These are phyloP conservation scores for Brotula barbata DNA, from an alignment of 2,797 vertebrate genomes.

Conservation along the genomic window DNA sequence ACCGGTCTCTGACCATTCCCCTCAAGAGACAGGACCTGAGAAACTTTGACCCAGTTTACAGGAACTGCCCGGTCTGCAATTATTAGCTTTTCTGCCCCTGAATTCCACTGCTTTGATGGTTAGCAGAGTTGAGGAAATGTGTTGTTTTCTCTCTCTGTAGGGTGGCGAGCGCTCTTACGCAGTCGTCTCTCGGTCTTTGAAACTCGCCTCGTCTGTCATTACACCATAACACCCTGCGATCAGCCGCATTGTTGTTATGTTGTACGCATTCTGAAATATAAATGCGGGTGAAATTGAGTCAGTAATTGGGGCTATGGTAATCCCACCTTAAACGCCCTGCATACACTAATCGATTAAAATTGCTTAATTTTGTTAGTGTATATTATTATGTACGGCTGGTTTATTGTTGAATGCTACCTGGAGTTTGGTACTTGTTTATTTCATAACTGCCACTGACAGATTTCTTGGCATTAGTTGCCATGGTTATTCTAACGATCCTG, in stretches of 20 bases:
- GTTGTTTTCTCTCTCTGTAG: constrained; percentile 75
- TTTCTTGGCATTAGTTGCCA: constrained; percentile 58
- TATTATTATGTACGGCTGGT: too few relatives aligned
- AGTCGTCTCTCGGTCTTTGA: constrained; percentile 63
- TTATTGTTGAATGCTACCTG: constrained; percentile 1
- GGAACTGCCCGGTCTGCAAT: constrained; percentile 63
- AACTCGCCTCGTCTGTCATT: constrained; percentile 57
- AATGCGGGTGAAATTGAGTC: neutral
- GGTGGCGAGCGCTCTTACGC: constrained; percentile 59
- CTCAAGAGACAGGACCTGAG: constrained; percentile 46
- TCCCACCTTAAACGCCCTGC: neutral
- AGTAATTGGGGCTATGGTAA: neutral
- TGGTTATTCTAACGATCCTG: constrained; percentile 65
- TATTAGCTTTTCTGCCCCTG: constrained; percentile 62
- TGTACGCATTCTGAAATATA: constrained; percentile 8
- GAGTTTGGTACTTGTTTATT: constrained; percentile 41
- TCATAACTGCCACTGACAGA: constrained; percentile 50
- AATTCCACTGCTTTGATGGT: constrained; percentile 77
- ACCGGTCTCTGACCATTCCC: constrained; percentile 35
- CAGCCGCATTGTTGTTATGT: constrained; percentile 36
- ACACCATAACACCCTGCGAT: constrained; percentile 37
- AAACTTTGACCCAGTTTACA: constrained; percentile 77
- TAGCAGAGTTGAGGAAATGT: constrained; percentile 67
- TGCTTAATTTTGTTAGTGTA: neutral
- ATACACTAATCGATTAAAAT: neutral